Conservation (phyloP, 2,888 invertebrate genomes). For the Drosophila neutralis region DNA sequence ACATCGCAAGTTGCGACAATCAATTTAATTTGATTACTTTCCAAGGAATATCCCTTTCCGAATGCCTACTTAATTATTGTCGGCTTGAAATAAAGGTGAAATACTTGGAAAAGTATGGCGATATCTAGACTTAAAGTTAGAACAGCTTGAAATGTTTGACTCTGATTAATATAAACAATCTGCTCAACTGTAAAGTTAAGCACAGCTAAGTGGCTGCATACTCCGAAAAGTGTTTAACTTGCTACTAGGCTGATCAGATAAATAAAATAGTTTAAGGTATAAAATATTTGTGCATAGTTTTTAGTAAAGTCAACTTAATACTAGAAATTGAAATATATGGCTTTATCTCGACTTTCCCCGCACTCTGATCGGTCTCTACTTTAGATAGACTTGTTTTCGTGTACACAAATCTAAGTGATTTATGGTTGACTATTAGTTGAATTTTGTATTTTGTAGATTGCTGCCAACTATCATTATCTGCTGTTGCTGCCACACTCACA, state of each 20-base stretch:
- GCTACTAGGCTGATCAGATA: background rate
- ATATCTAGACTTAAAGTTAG: background rate
- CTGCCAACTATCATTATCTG: conserved; percentile 38
- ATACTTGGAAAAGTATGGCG: background rate
- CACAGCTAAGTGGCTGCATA: background rate
- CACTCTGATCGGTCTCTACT: accelerated
- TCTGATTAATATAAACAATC: background rate
- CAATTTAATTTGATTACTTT: conserved; percentile 1
- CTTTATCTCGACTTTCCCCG: background rate
- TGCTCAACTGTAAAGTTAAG: background rate
- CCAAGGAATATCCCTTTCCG: background rate
- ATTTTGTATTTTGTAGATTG: conserved; percentile 36
- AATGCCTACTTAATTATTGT: background rate
- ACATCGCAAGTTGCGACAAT: background rate
- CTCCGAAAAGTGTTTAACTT: background rate
- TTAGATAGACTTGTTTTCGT: conserved; percentile 6
- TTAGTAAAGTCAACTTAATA: background rate
- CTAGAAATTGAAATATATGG: background rate
- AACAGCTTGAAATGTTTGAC: background rate
- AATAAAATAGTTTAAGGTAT: background rate
- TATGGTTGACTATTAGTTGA: conserved; percentile 39
- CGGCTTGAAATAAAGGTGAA: background rate
- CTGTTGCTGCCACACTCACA: background rate
- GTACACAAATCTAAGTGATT: conserved; percentile 36
- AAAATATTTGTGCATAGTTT: background rate